Evolutionary conservation across 2,797 vertebrate species (phyloP), one percentile per base, ranked within the genome.

Genomic region (Gouania willdenowi): DNA sequence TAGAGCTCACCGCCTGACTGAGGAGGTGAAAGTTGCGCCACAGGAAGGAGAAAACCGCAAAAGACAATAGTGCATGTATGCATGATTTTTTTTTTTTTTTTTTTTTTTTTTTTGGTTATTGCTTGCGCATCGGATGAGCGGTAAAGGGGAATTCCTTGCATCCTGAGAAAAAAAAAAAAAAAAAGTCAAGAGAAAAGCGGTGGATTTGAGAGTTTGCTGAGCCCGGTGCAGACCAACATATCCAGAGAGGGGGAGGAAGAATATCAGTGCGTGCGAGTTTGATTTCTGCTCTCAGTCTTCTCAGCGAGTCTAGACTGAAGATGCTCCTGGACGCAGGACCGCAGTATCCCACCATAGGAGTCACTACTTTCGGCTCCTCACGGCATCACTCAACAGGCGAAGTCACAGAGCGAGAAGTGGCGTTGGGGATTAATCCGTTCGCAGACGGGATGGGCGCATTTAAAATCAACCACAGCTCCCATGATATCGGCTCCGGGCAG

Each of bases 21-120:
- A 97, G 93, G 94, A 98, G 95, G 94, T 97, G 94, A 98, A 98
- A 98, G 93, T 97, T 94, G 92, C 94, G 94, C 95, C 93, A 92
- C 94, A 91, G 94, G 95, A 94, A 95, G 94, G 95, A n/a, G n/a
- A 91, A 94, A 94, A 94, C 93, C 93, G 91, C 93, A 93, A 94
- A 90, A 96, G 91, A 96, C 91, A 95, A 96, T 93, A 95, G 94
- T 93, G 92, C 92, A 62, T 77, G 93, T 92, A 81, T 79, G 91
- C 92, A 89, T 89, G 89, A 89, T 94, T 76, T n/a, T n/a, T n/a
- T n/a, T n/a, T n/a, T n/a, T n/a, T n/a, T n/a, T n/a, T n/a, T n/a
- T n/a, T n/a, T n/a, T n/a, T n/a, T n/a, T n/a, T n/a, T n/a, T n/a
- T n/a, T n/a, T n/a, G n/a, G n/a, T n/a, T n/a, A n/a, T 89, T 91